These are phyloP conservation scores for Dolichomitus sp. DNA, from an alignment of 2,888 invertebrate species.

Conservation along the genomic window DNA sequence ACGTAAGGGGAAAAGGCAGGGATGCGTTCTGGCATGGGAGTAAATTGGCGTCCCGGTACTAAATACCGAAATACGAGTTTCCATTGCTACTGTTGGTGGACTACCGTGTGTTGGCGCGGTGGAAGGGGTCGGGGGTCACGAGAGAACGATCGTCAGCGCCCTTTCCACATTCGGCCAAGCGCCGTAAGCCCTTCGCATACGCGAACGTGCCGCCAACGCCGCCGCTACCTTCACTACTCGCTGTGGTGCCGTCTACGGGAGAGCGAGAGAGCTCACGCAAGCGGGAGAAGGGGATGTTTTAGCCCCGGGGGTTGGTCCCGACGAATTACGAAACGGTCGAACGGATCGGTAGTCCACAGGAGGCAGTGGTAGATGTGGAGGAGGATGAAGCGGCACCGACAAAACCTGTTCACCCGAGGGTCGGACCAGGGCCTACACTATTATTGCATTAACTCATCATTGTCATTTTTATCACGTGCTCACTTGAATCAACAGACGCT, in stretches of 20 bases:
- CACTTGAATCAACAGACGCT: conserved; percentile 82
- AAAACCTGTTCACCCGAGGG: conserved; percentile 68
- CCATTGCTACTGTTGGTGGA: conserved; percentile 62
- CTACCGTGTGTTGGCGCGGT: conserved; percentile 34
- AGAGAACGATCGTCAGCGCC: conserved; percentile 53
- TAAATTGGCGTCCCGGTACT: conserved; percentile 81
- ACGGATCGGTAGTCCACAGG: conserved; percentile 58
- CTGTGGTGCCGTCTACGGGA: conserved; percentile 26
- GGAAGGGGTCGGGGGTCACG: conserved; percentile 8
- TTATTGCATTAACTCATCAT: conserved; percentile 86
- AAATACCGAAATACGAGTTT: conserved; percentile 78
- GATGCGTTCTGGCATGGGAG: conserved; percentile 62
- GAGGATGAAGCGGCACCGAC: conserved; percentile 42
- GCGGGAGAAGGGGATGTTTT: conserved; percentile 62
- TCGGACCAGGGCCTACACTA: conserved; percentile 78
- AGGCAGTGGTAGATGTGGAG: conserved; percentile 25
- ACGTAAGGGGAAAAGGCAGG: conserved; percentile 10
- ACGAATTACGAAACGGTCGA: conserved; percentile 75
- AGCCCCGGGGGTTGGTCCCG: conserved; percentile 67
- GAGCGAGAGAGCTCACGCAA: conserved; percentile 44
- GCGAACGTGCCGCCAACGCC: conserved; percentile 24
- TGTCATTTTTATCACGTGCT: conserved; percentile 85
- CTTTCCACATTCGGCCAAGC: conserved; percentile 42
- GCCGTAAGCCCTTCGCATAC: conserved; percentile 48
- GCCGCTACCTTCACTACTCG: background rate